Conservation (phyloP, 2,888 invertebrate genomes). For the Opisthograptis luteolata region DNA sequence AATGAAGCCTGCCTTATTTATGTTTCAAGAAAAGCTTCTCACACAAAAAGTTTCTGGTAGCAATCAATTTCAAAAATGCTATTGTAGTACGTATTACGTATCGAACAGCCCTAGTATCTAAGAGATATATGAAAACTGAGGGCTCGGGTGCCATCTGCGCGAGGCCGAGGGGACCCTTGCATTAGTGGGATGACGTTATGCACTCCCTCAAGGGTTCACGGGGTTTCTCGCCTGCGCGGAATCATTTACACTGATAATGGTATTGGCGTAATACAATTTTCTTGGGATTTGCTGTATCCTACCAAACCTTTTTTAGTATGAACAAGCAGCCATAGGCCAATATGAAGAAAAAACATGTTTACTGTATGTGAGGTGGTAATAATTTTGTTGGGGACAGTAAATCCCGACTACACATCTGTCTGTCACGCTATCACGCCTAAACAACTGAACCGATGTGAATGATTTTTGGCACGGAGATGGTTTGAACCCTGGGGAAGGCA, state of each 20-base stretch:
- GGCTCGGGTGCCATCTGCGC: slow-evolving; percentile 79
- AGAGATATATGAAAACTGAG: slow-evolving; percentile 70
- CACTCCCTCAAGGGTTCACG: slow-evolving; percentile 76
- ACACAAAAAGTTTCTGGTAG: neutral
- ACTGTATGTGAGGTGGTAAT: too few relatives aligned
- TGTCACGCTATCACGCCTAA: too few relatives aligned
- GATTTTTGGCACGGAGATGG: too few relatives aligned
- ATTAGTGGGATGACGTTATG: slow-evolving; percentile 83
- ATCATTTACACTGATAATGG: slow-evolving; percentile 58
- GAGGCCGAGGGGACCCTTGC: slow-evolving; percentile 74
- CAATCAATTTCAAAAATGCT: neutral
- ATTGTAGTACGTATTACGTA: neutral
- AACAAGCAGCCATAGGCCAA: too few relatives aligned
- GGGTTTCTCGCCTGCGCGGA: slow-evolving; percentile 70
- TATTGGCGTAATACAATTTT: slow-evolving; percentile 10
- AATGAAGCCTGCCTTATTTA: too few relatives aligned
- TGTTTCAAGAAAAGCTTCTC: neutral
- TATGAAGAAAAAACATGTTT: too few relatives aligned
- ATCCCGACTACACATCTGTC: too few relatives aligned
- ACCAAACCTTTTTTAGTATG: neutral
- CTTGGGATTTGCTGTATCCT: slow-evolving; percentile 21
- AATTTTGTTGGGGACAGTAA: too few relatives aligned
- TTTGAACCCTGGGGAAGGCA: too few relatives aligned
- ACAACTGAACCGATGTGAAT: too few relatives aligned
- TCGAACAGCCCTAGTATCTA: slow-evolving; percentile 43